Evolutionary conservation across 2,888 invertebrate species (phyloP), one percentile per base, ranked within the genome.

Genomic region (Ypsolopha scabrella): DNA sequence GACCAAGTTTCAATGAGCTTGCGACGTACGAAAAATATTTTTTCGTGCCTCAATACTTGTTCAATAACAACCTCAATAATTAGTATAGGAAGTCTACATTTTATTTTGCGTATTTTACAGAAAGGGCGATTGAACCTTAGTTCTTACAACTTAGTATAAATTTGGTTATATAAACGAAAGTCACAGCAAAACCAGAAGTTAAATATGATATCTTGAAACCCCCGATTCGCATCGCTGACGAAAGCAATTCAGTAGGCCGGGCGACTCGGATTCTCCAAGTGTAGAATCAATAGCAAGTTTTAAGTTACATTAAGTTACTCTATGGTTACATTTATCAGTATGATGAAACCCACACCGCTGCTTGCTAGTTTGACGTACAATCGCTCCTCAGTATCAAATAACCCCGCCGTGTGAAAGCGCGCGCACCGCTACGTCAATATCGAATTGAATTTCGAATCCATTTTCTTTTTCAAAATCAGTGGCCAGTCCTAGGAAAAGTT

Each of bases 311-410:
- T 11, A n/a, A n/a, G n/a, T n/a, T n/a, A n/a, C n/a, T n/a, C n/a
- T n/a, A n/a, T n/a, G n/a, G n/a, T n/a, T n/a, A n/a, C 24, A 24
- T 24, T 56, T 67, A 66, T 61, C 63, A 59, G 62, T 58, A 58
- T 72, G 74, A 75, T 63, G 77, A 72, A 73, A 75, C 62, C 56
- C 54, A 66, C 59, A 60, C 63, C 52, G 50, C 38, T 44, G 33
- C 43, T 43, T 24, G 11, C 43, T 4, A 24, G 24, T 36, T 10
- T 41, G 49, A 10, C 41, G 43, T 43, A 8, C 11, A 43, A 8
- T 43, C 13, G 44, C 48, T 54, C 51, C 53, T 52, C 63, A 73
- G 72, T 74, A 58, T 67, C 59, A 57, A 59, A 54, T 64, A 54
- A 64, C 55, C 61, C 59, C 65, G 67, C 68, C 65, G 34, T 56